These are phyloP conservation scores for Conus canariensis DNA, from an alignment of 2,888 invertebrate species.

Conservation along the genomic window DNA sequence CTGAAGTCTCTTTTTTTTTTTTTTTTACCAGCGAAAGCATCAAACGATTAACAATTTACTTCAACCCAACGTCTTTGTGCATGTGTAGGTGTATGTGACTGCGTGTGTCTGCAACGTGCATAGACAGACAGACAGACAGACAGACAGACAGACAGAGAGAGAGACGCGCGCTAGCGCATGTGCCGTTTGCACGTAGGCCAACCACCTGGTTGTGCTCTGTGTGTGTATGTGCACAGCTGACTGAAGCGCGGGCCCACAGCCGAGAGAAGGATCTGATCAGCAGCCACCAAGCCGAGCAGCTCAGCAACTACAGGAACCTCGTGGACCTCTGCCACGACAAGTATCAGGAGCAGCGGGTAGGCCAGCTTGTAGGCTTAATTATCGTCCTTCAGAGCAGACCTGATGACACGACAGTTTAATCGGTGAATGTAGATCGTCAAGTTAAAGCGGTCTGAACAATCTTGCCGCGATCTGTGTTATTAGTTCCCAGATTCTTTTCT, in stretches of 20 bases:
- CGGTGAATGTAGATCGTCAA: no score
- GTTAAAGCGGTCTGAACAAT: no score
- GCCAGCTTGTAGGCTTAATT: no score
- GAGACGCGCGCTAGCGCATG: neutral
- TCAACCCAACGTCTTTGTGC: neutral
- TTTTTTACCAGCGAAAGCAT: no score
- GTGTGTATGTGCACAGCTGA: neutral
- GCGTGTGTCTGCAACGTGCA: neutral
- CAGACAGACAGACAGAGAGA: no score
- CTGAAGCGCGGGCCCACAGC: neutral
- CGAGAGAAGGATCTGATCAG: slow-evolving; percentile 9
- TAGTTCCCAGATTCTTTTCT: no score
- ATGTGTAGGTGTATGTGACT: neutral
- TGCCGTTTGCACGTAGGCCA: neutral
- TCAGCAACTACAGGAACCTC: slow-evolving; percentile 8
- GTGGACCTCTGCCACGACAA: slow-evolving; percentile 13
- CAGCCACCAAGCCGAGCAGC: neutral
- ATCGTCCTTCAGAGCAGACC: no score
- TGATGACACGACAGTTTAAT: no score
- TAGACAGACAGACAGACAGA: no score
- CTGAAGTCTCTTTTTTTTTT: no score
- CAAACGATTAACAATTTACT: no score
- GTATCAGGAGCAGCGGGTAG: slow-evolving; percentile 29
- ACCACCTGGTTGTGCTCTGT: neutral
- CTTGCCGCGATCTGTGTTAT: no score